Conservation (phyloP, 1,140 invertebrate genomes). For the Leucophenga varia region DNA sequence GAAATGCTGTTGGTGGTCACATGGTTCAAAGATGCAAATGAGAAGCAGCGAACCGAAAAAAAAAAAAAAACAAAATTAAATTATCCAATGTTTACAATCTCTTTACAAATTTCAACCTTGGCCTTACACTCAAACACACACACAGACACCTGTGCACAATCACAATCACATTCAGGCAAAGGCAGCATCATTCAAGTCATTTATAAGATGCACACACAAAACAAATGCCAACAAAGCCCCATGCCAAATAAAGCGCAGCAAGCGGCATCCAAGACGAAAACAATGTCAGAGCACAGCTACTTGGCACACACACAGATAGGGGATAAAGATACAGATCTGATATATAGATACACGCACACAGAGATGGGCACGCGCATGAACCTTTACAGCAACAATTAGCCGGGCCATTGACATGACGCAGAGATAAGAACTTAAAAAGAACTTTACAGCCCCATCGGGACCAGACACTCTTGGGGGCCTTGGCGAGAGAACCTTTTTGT, state of each 20-base stretch:
- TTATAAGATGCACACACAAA: slow-evolving; percentile 23
- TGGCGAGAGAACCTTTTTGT: slow-evolving; percentile 14
- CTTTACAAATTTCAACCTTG: slow-evolving; percentile 51
- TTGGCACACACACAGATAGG: slow-evolving; percentile 5
- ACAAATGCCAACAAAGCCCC: slow-evolving; percentile 18
- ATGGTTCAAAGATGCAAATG: slow-evolving; percentile 44
- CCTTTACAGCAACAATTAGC: slow-evolving; percentile 19
- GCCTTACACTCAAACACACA: slow-evolving; percentile 36
- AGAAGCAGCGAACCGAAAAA: slow-evolving; percentile 26
- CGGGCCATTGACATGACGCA: slow-evolving; percentile 22
- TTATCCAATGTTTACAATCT: slow-evolving; percentile 51
- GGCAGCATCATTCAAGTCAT: slow-evolving; percentile 20
- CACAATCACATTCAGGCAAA: slow-evolving; percentile 10
- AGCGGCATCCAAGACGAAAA: slow-evolving; percentile 32
- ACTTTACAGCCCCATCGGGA: too few relatives aligned
- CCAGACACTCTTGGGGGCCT: too few relatives aligned
- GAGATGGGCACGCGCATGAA: slow-evolving; percentile 1
- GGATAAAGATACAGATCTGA: too few relatives aligned
- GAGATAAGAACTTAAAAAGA: slow-evolving; percentile 2
- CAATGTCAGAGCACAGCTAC: slow-evolving; percentile 47
- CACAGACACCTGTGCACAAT: too few relatives aligned
- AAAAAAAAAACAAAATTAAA: slow-evolving; percentile 32
- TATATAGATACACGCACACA: not conserved
- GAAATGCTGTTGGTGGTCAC: slow-evolving; percentile 16
- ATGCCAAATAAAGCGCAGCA: slow-evolving; percentile 32